These are phyloP conservation scores for Protonemura montana DNA, from an alignment of 2,888 invertebrate species.

Conservation along the genomic window DNA sequence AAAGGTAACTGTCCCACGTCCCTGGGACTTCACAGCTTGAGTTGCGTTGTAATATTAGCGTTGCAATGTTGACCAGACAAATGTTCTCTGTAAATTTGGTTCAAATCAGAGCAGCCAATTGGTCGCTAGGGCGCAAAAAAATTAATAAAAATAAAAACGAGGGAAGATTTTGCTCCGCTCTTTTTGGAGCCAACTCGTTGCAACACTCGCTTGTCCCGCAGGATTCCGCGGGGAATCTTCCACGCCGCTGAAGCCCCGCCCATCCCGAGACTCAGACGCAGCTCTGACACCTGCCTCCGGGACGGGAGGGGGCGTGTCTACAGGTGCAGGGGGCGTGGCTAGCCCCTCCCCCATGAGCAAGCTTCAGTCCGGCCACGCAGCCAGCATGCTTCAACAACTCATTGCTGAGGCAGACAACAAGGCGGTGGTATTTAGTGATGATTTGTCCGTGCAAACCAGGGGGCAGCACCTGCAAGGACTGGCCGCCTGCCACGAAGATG, in stretches of 20 bases:
- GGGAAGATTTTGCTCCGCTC: too few species aligned
- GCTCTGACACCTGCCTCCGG: slow-evolving; percentile 59
- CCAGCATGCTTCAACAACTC: slow-evolving; percentile 86
- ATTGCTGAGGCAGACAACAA: slow-evolving; percentile 93
- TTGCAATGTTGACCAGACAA: too few species aligned
- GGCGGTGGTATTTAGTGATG: slow-evolving; percentile 95
- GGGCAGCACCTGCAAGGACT: slow-evolving; percentile 84
- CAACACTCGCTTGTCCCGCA: neutral
- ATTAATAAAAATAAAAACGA: too few species aligned
- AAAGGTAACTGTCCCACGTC: slow-evolving; percentile 60
- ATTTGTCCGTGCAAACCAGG: slow-evolving; percentile 77
- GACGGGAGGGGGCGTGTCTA: neutral
- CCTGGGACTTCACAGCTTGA: too few species aligned
- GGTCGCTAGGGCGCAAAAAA: too few species aligned
- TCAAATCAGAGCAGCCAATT: too few species aligned
- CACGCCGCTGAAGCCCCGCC: slow-evolving; percentile 63
- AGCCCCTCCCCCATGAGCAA: slow-evolving; percentile 69
- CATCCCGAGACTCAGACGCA: slow-evolving; percentile 55
- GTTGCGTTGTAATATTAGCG: too few species aligned
- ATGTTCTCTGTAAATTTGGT: too few species aligned
- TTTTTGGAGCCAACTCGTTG: too few species aligned
- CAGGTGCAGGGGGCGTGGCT: slow-evolving; percentile 63
- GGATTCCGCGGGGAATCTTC: slow-evolving; percentile 68
- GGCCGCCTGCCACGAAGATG: slow-evolving; percentile 87
- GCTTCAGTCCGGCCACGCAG: slow-evolving; percentile 77